phyloP scores from a whole-genome alignment of 2,888 invertebrate species.

The Eristalinus sepulchralis region DNA sequence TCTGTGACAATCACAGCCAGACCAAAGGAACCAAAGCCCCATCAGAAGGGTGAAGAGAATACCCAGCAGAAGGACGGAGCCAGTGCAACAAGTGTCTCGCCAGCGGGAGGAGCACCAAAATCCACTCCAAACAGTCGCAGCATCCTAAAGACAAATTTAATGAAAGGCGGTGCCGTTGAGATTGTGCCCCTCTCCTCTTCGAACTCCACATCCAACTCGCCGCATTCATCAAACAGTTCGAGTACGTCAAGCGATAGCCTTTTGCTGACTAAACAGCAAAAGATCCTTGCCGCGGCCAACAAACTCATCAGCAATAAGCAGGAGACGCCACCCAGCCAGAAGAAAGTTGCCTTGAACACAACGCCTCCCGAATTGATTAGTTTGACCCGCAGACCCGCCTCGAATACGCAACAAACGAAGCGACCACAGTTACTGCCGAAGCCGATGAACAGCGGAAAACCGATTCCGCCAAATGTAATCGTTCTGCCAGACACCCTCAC shows the following conservation, averaged over 20 bases:
- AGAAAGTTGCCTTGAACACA: constrained; percentile 73
- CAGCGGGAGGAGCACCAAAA: constrained; percentile 54
- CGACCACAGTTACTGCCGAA: constrained; percentile 72
- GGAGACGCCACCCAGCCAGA: constrained; percentile 71
- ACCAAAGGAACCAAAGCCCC: constrained; percentile 71
- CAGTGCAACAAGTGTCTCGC: constrained; percentile 33
- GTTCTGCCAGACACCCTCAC: constrained; percentile 79
- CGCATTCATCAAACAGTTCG: constrained; percentile 44
- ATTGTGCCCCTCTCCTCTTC: constrained; percentile 75
- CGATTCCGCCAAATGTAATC: constrained; percentile 78
- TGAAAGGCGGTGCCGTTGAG: constrained; percentile 75
- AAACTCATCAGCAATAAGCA: constrained; percentile 75
- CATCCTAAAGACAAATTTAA: constrained; percentile 78
- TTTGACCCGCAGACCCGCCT: constrained; percentile 81
- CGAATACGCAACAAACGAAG: constrained; percentile 78
- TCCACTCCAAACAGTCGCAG: constrained; percentile 76
- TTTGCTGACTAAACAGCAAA: constrained; percentile 77
- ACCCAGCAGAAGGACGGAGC: constrained; percentile 56
- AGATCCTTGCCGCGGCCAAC: constrained; percentile 78
- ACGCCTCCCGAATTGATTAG: constrained; percentile 84
- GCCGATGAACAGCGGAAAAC: constrained; percentile 54
- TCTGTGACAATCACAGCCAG: constrained; percentile 80
- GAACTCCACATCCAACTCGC: constrained; percentile 49
- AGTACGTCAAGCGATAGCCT: constrained; percentile 43
- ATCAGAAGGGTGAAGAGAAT: constrained; percentile 32